A percentile compares a stretch with the other conserved stretches of the same genome.
phyloP scores from a whole-genome alignment of 2,797 vertebrate species.

The Momotus momota region DNA sequence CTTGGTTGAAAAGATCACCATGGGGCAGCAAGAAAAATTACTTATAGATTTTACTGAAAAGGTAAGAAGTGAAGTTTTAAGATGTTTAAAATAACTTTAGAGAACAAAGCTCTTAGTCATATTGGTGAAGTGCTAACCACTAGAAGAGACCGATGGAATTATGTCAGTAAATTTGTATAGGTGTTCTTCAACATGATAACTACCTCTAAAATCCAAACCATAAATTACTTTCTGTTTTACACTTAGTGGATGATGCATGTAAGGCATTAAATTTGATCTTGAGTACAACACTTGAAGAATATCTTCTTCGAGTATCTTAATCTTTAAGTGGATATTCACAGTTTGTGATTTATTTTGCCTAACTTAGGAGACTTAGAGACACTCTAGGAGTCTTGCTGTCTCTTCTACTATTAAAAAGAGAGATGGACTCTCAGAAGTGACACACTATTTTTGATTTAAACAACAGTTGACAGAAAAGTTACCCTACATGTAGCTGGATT shows the following conservation, averaged over 20 bases:
- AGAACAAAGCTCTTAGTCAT: neutral
- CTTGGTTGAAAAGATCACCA: constrained; percentile 17
- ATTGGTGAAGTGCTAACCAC: neutral
- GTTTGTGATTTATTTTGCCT: neutral
- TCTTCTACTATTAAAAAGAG: neutral
- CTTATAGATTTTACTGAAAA: neutral
- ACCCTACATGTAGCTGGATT: neutral
- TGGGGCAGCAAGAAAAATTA: neutral
- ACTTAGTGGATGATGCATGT: neutral
- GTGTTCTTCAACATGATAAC: neutral
- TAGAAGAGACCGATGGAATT: neutral
- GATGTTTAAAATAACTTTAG: neutral
- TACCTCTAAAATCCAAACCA: neutral
- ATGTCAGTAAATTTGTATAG: neutral
- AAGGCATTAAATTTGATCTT: neutral
- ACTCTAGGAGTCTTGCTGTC: neutral
- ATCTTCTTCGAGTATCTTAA: neutral
- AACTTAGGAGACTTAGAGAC: neutral
- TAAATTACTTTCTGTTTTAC: neutral
- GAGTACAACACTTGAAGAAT: neutral
- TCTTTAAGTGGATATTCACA: neutral
- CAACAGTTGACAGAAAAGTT: neutral
- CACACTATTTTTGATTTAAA: constrained; percentile 23
- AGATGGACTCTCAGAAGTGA: neutral
- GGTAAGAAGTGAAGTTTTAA: neutral